phyloP scores from a whole-genome alignment of 2,797 vertebrate genomes.

The Propithecus deckenii region DNA sequence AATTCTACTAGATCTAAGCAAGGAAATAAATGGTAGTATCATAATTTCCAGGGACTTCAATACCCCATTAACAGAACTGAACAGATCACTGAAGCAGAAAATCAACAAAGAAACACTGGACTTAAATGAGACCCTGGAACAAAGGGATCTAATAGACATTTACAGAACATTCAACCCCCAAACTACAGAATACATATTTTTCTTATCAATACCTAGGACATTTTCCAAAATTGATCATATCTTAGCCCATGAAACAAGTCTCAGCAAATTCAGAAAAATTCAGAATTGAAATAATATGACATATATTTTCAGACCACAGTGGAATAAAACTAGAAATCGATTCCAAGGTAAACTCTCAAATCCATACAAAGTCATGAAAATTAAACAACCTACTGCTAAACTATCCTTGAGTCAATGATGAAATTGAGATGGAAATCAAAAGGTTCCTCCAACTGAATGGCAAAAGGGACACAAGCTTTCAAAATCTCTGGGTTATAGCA shows the following conservation, averaged over 20 bases:
- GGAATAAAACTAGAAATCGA: neutral
- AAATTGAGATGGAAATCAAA: neutral
- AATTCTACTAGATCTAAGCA: neutral
- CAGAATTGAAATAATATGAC: neutral
- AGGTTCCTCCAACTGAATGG: neutral
- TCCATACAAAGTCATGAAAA: neutral
- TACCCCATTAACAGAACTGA: neutral
- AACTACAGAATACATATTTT: neutral
- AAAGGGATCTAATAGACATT: neutral
- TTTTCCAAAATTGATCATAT: neutral
- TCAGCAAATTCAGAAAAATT: neutral
- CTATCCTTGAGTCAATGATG: neutral
- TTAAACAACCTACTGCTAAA: neutral
- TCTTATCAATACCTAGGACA: neutral
- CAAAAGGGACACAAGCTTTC: neutral
- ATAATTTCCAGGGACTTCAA: neutral
- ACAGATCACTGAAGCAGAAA: neutral
- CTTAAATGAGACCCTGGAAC: neutral
- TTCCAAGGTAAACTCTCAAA: neutral
- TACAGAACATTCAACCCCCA: neutral
- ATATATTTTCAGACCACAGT: neutral
- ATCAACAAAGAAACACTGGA: neutral
- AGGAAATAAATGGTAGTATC: neutral
- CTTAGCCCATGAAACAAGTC: neutral
- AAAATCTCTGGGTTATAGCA: neutral